phyloP scores from a whole-genome alignment of 2,888 invertebrate species.

The Catocala sponsa region DNA sequence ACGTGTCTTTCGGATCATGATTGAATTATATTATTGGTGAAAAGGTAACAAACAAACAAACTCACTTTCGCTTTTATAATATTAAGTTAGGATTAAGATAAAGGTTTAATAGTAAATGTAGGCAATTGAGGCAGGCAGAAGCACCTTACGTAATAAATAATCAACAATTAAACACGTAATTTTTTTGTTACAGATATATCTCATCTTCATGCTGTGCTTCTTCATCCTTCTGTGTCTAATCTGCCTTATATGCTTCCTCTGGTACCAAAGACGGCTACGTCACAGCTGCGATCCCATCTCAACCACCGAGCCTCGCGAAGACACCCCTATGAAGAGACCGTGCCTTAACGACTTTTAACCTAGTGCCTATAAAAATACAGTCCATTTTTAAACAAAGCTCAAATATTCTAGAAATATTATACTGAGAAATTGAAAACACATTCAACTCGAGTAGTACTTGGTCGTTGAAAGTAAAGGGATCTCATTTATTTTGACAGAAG shows the following conservation, averaged over 20 bases:
- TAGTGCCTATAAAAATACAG: conserved; percentile 33
- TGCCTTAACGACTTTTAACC: conserved; percentile 48
- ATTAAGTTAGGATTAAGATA: no score
- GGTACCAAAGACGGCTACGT: conserved; percentile 53
- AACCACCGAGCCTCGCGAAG: conserved; percentile 60
- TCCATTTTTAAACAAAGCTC: conserved; percentile 27
- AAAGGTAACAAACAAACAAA: no score
- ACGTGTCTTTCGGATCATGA: no score
- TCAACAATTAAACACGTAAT: neutral
- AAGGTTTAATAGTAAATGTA: no score
- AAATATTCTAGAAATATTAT: conserved; percentile 1
- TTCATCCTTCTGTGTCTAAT: conserved; percentile 69
- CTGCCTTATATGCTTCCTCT: conserved; percentile 62
- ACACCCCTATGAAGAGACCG: conserved; percentile 65
- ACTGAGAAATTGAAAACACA: conserved; percentile 1
- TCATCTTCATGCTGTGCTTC: conserved; percentile 75
- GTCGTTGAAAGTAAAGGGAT: neutral
- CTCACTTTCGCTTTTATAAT: no score
- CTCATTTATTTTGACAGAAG: neutral
- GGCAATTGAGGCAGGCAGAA: no score
- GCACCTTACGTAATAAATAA: no score
- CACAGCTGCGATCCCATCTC: conserved; percentile 40
- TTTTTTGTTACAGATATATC: conserved; percentile 70
- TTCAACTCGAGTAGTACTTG: neutral
- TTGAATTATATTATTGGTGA: no score